phyloP scores from a whole-genome alignment of 2,888 invertebrate genomes.

The Muschampia plurimacula region DNA sequence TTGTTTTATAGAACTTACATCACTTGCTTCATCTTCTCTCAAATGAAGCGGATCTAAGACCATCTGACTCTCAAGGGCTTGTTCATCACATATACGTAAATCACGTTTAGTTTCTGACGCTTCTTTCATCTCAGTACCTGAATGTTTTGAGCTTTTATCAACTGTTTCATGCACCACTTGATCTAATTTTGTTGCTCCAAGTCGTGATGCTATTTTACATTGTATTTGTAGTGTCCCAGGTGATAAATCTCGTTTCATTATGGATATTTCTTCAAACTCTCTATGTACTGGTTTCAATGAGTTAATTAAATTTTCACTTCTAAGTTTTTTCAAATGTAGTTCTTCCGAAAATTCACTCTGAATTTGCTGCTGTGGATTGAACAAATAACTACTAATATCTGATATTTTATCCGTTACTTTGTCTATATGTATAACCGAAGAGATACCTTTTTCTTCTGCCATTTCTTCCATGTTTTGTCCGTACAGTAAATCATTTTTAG shows the following conservation, averaged over 20 bases:
- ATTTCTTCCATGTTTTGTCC: background rate
- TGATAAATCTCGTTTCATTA: background rate
- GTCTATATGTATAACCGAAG: background rate
- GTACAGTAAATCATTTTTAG: background rate
- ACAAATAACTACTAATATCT: background rate
- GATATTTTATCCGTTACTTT: background rate
- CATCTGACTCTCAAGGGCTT: background rate
- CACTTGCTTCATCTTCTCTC: background rate
- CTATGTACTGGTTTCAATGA: background rate
- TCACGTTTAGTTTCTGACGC: background rate
- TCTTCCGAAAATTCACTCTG: background rate
- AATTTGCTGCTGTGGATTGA: background rate
- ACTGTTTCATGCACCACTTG: background rate
- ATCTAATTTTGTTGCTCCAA: background rate
- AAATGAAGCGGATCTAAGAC: background rate
- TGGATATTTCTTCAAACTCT: background rate
- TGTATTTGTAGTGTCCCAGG: background rate
- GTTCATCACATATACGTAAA: background rate
- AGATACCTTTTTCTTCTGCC: background rate
- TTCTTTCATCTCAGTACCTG: background rate
- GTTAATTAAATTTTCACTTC: background rate
- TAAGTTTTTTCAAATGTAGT: background rate
- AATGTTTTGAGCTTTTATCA: background rate
- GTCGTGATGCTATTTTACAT: background rate
- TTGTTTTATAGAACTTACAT: background rate